Conservation (phyloP, 2,113 vertebrate species). For the Crotalus helleri region DNA sequence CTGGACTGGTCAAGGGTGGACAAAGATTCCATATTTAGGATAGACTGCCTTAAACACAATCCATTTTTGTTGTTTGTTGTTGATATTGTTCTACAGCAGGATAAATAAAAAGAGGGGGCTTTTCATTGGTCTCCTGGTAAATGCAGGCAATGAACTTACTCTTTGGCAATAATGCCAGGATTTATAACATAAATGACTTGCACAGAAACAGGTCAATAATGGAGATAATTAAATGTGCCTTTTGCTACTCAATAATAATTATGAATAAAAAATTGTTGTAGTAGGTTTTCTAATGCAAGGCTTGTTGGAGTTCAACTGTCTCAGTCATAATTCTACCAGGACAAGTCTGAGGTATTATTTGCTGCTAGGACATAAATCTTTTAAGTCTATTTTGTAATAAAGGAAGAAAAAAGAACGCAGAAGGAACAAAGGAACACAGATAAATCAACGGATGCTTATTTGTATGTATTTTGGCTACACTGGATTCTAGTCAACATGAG, state of each 20-base stretch:
- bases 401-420: constrained; percentile 43
- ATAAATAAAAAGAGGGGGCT: constrained; percentile 11
- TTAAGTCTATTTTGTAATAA: constrained; percentile 55
- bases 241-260: constrained; percentile 60
- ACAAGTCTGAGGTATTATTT: constrained; percentile 52
- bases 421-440: constrained; percentile 26
- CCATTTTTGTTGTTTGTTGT: not conserved
- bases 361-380: constrained; percentile 53
- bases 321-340: constrained; percentile 52
- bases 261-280: constrained; percentile 58
- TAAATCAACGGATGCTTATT: constrained; percentile 44
- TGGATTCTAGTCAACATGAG: constrained; percentile 18
- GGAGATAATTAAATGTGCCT: constrained; percentile 57
- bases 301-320: constrained; percentile 46
- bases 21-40: not conserved
- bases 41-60: not conserved
- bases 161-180: constrained; percentile 48
- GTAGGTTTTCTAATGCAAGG: constrained; percentile 53
- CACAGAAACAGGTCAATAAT: constrained; percentile 48
- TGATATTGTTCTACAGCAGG: constrained; percentile 21
- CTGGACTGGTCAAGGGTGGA: not conserved
- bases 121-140: constrained; percentile 29
- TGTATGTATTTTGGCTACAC: constrained; percentile 32
- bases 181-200: constrained; percentile 46
- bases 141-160: constrained; percentile 38